Conservation (phyloP, 2,113 vertebrate species). For the Colinus virginianus region DNA sequence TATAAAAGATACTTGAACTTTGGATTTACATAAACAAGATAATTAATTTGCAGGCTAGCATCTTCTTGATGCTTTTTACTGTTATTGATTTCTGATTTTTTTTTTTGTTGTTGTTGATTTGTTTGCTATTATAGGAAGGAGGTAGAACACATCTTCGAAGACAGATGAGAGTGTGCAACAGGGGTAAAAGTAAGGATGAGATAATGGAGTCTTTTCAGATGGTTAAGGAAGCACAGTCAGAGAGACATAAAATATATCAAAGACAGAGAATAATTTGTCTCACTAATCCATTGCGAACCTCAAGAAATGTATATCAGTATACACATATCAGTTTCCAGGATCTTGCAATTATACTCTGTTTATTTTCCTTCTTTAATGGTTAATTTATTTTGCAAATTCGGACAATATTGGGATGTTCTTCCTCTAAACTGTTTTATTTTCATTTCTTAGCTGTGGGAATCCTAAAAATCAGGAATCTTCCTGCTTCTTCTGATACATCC, state of each 20-base stretch:
- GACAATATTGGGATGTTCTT: background rate
- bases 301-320: background rate
- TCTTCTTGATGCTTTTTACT: background rate
- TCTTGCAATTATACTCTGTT: background rate
- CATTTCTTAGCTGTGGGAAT: background rate
- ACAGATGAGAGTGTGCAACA: background rate
- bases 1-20: background rate
- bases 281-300: background rate
- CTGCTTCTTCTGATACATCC: background rate
- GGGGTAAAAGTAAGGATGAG: background rate
- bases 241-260: conserved; percentile 14
- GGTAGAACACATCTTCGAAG: background rate
- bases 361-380: conserved; percentile 13
- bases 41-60: background rate
- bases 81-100: background rate
- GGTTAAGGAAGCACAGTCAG: background rate
- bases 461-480: background rate
- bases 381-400: background rate
- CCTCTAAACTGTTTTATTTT: background rate
- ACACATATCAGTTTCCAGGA: background rate
- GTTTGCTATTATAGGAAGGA: background rate
- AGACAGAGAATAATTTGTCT: conserved; percentile 27
- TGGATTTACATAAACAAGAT: background rate
- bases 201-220: background rate
- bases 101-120: background rate